Conservation (phyloP, 2,797 vertebrate genomes). For the Tragopan temminckii region DNA sequence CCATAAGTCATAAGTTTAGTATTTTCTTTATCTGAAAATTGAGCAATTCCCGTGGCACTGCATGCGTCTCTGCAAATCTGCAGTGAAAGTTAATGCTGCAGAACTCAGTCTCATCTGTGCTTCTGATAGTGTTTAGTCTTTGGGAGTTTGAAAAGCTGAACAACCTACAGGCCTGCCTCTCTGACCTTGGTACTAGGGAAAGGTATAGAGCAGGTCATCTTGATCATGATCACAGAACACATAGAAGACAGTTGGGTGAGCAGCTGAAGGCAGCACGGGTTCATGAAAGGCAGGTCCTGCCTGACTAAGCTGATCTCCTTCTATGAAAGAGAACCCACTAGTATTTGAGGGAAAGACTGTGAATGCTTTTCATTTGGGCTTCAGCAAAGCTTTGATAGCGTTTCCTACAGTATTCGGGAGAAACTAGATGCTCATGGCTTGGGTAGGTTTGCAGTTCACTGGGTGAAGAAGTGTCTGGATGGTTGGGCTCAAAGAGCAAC, state of each 20-base stretch:
- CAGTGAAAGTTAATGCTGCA: accelerated
- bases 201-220: neutral
- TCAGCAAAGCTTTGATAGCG: neutral
- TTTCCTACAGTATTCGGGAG: neutral
- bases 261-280: neutral
- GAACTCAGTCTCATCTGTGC: neutral
- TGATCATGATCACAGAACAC: too few relatives aligned
- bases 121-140: neutral
- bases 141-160: neutral
- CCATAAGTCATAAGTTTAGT: neutral
- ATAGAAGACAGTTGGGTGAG: neutral
- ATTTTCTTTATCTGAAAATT: neutral
- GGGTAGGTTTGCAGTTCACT: neutral
- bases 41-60: neutral
- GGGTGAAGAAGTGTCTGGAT: neutral
- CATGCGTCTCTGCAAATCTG: neutral
- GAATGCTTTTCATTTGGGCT: neutral
- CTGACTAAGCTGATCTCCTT: neutral
- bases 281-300: neutral
- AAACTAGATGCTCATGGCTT: neutral
- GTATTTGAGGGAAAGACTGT: neutral
- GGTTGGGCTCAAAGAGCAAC: neutral
- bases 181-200: neutral
- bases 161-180: neutral
- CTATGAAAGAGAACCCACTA: neutral